These are phyloP conservation scores for Pseudocheirus occidentalis DNA, from an alignment of 2,797 vertebrate genomes.

Conservation along the genomic window DNA sequence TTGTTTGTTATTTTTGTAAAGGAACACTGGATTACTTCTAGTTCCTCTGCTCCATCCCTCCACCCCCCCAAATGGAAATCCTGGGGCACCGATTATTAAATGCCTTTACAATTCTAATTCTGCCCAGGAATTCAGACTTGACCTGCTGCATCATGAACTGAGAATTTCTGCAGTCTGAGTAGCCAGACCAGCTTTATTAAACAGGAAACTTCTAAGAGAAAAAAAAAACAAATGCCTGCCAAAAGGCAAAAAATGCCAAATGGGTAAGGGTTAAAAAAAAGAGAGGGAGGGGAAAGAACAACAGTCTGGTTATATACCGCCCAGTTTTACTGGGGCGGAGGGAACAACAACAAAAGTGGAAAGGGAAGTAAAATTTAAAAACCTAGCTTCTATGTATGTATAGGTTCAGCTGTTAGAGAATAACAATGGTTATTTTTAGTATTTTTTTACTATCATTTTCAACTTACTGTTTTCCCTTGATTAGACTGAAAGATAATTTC, in stretches of 20 bases:
- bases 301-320: conserved; percentile 16
- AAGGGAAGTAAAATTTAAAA: conserved; percentile 10
- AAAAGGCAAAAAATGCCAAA: conserved; percentile 72
- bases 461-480: not conserved
- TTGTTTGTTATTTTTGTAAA: conserved; percentile 48
- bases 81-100: not conserved
- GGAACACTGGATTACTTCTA: conserved; percentile 36
- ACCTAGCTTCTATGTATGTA: not conserved
- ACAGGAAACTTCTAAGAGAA: conserved; percentile 57
- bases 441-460: not conserved
- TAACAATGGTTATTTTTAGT: not conserved
- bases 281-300: conserved; percentile 1
- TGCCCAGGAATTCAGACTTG: conserved; percentile 51
- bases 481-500: conserved; percentile 28
- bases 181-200: conserved; percentile 47
- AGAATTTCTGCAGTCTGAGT: conserved; percentile 51
- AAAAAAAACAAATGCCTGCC: conserved; percentile 51
- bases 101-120: conserved; percentile 27
- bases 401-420: conserved; percentile 21
- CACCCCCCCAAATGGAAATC: not conserved
- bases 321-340: conserved; percentile 35
- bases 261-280: conserved; percentile 36
- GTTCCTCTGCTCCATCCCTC: not conserved
- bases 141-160: conserved; percentile 44
- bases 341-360: conserved; percentile 15